These are phyloP conservation scores for Gymnocephalus cernua DNA, from an alignment of 2,113 vertebrate species.

Conservation along the genomic window DNA sequence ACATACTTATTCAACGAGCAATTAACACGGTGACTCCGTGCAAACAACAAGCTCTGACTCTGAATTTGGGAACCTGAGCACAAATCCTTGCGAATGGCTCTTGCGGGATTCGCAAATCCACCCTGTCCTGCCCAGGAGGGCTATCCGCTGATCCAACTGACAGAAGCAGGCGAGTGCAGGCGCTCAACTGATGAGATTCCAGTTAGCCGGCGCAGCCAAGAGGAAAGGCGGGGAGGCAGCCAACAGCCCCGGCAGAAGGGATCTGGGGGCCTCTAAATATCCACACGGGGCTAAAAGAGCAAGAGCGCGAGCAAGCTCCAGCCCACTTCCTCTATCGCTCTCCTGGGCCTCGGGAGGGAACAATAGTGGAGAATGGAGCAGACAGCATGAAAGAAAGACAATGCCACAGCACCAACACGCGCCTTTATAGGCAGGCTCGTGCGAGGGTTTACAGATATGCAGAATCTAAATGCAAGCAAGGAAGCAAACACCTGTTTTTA, in stretches of 20 bases:
- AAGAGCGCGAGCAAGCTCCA: conserved; percentile 23
- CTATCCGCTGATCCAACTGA: conserved; percentile 55
- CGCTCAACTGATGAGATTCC: conserved; percentile 67
- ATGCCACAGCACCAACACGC: conserved; percentile 21
- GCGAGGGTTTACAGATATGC: neutral
- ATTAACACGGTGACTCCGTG: conserved; percentile 70
- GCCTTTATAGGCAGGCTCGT: neutral
- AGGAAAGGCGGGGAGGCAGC: conserved; percentile 55
- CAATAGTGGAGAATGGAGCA: conserved; percentile 34
- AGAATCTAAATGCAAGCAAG: neutral
- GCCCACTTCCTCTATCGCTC: conserved; percentile 55
- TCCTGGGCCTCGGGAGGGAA: conserved; percentile 51
- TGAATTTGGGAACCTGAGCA: conserved; percentile 17
- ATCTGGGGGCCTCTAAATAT: conserved; percentile 66
- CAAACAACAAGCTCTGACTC: conserved; percentile 60
- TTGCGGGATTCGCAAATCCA: conserved; percentile 49
- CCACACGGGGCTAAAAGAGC: conserved; percentile 56
- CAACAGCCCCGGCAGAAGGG: conserved; percentile 60
- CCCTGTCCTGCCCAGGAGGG: conserved; percentile 55
- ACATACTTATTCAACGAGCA: conserved; percentile 66
- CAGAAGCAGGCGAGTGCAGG: conserved; percentile 46
- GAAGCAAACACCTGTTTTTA: neutral
- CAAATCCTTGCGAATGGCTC: conserved; percentile 42
- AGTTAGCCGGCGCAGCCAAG: conserved; percentile 61
- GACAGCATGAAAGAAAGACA: conserved; percentile 22